phyloP scores from a whole-genome alignment of 2,888 invertebrate species.

The Xylophagus ater region DNA sequence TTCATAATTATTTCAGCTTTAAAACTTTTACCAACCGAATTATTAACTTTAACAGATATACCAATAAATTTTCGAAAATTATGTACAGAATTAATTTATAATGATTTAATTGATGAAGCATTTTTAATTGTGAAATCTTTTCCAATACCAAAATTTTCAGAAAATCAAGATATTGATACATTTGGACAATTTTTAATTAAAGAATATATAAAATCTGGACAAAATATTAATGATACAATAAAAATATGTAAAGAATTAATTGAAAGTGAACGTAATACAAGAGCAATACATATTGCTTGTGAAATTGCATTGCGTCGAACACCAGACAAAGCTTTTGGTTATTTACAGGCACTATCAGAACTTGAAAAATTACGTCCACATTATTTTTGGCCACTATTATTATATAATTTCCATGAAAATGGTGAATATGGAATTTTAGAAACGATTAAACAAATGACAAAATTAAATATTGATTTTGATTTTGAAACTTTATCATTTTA shows the following conservation, averaged over 20 bases:
- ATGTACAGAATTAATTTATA: constrained; percentile 44
- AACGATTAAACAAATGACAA: constrained; percentile 43
- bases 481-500: constrained; percentile 46
- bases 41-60: constrained; percentile 24
- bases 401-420: constrained; percentile 40
- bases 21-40: constrained; percentile 26
- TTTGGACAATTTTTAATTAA: constrained; percentile 47
- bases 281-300: constrained; percentile 41
- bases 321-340: constrained; percentile 21
- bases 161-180: constrained; percentile 42
- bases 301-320: constrained; percentile 43
- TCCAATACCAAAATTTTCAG: constrained; percentile 28
- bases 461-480: constrained; percentile 45
- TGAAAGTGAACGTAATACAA: constrained; percentile 25
- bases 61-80: constrained; percentile 30
- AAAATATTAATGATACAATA: constrained; percentile 34
- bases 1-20: constrained; percentile 23
- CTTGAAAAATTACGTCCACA: constrained; percentile 42
- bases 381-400: constrained; percentile 55
- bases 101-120: constrained; percentile 42
- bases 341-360: constrained; percentile 24
- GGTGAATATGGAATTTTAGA: constrained; percentile 46
- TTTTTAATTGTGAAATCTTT: constrained; percentile 37
- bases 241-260: constrained; percentile 27
- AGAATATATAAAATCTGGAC: constrained; percentile 46